Evolutionary conservation across 2,797 vertebrate species (phyloP), one percentile per base, ranked within the genome.

Genomic region (Amphiprion clarkii): DNA sequence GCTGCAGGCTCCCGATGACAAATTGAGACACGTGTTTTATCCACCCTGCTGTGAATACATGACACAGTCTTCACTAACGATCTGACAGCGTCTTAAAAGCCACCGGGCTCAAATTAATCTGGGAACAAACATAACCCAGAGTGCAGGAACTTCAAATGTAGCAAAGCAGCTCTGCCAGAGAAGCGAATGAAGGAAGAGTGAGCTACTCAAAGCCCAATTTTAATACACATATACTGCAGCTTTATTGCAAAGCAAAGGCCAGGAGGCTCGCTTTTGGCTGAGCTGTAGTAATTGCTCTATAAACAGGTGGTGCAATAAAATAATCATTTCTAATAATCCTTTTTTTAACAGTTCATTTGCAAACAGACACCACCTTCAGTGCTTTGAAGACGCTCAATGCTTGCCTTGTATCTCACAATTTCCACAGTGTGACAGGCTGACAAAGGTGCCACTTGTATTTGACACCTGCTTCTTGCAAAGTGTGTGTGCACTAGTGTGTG

Each of bases 11-110:
- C 53, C 81, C 36, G 49, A 70, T 87, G 89, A 92, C 88, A 92
- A 91, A 88, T 82, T 86, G 87, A 88, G 81, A 89, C 82, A 80
- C 66, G 51, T 83, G 89, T 87, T 86, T 83, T 42, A 85, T 81
- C 86, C 83, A 40, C 76, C 79, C 86, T 77, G 83, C 87, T 86
- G 85, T 75, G 71, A 90, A 80, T 81, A 79, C 81, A 83, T 70
- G 86, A 82, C 87, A 82, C 87, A 85, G 86, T 76, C 82, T 49
- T 72, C 59, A 53, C 84, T 84, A 91, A 82, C 70, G 44, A 89
- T 88, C 85, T 87, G 80, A 90, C 72, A 33, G 48, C 78, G 46
- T 84, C 81, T 87, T 77, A 44, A 85, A 91, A 86, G 87, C 88
- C 78, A 71, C 69, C 53, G 25, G 85, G 86, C 64, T 91, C 76